These are phyloP conservation scores for Rhagium mordax DNA, from an alignment of 2,888 invertebrate genomes.

Conservation along the genomic window DNA sequence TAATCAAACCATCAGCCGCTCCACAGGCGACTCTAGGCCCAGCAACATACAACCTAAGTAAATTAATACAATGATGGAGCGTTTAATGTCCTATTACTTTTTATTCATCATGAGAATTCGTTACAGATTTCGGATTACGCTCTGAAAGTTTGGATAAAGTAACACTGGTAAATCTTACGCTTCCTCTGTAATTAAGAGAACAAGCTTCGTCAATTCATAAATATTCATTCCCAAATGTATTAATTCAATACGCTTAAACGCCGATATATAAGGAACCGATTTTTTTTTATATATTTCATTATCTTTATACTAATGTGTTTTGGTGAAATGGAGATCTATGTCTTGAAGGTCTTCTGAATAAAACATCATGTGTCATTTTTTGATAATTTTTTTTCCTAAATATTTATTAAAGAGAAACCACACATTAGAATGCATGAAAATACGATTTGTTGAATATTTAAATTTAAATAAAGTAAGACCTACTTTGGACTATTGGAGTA, in stretches of 20 bases:
- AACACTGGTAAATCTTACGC: slow-evolving; percentile 8
- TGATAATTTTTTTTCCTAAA: no score
- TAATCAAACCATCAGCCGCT: slow-evolving; percentile 58
- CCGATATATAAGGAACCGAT: neutral
- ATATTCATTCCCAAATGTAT: neutral
- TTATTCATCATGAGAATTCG: slow-evolving; percentile 31
- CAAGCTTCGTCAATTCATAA: slow-evolving; percentile 4
- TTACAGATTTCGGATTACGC: slow-evolving; percentile 31
- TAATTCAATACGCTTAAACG: neutral
- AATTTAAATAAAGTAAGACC: no score
- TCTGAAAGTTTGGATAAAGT: slow-evolving; percentile 1
- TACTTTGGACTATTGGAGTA: no score
- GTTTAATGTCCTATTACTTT: slow-evolving; percentile 56
- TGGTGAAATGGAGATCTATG: no score
- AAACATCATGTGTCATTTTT: no score
- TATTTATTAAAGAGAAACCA: no score
- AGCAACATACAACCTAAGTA: slow-evolving; percentile 57
- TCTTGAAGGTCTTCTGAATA: no score
- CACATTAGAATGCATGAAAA: no score
- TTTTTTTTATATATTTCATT: no score
- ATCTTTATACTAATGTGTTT: no score
- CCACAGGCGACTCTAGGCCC: slow-evolving; percentile 50
- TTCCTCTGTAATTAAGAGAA: slow-evolving; percentile 13
- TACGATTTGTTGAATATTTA: no score
- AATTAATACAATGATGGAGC: slow-evolving; percentile 68